Base-by-base conservation (phyloP, 2,797 vertebrate genomes). In the Cossypha caffra region DNA sequence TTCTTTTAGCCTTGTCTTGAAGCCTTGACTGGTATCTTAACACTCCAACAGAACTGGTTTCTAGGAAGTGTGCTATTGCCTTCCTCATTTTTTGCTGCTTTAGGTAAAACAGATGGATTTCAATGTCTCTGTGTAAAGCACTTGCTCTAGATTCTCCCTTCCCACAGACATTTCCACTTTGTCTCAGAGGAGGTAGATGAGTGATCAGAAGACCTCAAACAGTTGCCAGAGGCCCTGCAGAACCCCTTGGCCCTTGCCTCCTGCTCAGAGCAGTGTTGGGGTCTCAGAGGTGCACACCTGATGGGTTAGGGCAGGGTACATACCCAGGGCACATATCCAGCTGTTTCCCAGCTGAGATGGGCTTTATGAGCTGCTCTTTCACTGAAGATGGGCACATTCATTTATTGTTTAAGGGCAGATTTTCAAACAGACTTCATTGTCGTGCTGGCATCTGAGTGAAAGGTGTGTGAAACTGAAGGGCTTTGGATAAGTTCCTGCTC, bases 81-180 rank as follows among this genome's bases (percentile, higher is more conserved):
- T 89, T 92, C 73, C 33, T 87, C 21, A 0, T 37, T 73, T 89
- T 90, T 84, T 86, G 43, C 72, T 88, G 80, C 47, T 86, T 81
- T 94, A 13, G 11, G 35, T 86, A 38, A 91, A 93, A 62, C 92
- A 95, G 93, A 83, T 91, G 61, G 73, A 82, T 85, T 88, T 93
- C 76, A 75, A 0, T 76, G 67, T 80, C 79, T 93, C 26, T 45
- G 40, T 48, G 37, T 83, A 38, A 31, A 89, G 52, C 51, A 35
- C 87, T 96, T 96, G 68, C 77, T 91, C 71, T 50, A 92, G 71
- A n/a, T 91, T 95, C 37, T 48, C 33, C 16, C 23, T 74, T 61
- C 42, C 26, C 21, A 29, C 64, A 43, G 20, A 14, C n/a, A 29
- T 48, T 77, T 87, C 69, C 48, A 40, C 3, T 77, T 63, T n/a